Evolutionary conservation across 2,888 invertebrate genomes (phyloP), one percentile per base, ranked within the genome.

Genomic region (Eristalis intricaria): DNA sequence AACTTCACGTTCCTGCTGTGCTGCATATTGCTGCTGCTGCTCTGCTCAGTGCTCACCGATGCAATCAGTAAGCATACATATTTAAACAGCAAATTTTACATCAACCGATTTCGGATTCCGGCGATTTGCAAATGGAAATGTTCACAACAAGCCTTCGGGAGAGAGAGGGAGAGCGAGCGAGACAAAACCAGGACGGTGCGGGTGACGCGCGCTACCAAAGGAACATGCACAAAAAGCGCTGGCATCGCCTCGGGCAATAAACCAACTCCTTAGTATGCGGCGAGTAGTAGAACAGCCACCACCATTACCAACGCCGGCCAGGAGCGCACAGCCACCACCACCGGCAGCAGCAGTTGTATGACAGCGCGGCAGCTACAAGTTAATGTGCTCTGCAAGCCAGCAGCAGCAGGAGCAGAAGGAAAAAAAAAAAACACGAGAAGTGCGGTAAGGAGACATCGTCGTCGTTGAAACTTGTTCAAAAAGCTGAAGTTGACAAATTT

Each of bases 41-140:
- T 7, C 2, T 26, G 26, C 26, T 26, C 50, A n/a, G n/a, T 86
- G 86, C 86, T 87, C 84, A 87, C 80, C 87, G 87, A 87, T 84
- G 84, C 87, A 87, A 87, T 87, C 87, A 87, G 87, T 87, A 84
- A 87, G 87, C 87, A 87, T 87, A 87, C 87, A 87, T 87, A 87
- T 87, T 87, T 87, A 87, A 87, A 87, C 84, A 87, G 87, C 87
- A 87, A 83, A 87, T 84, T 87, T 87, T 87, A 87, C 87, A 87
- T 87, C 87, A 84, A 87, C 79, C 87, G 84, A 87, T 87, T 87
- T 84, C 75, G 87, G 87, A 87, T 87, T 87, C 87, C 84, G 87
- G 84, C 87, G 87, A 87, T 87, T 87, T 87, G 87, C 87, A 87
- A 87, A 87, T 87, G 87, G 87, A 87, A 87, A 87, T 87, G 87